phyloP scores from a whole-genome alignment of 2,113 vertebrate species.

The Pangasianodon hypophthalmus region DNA sequence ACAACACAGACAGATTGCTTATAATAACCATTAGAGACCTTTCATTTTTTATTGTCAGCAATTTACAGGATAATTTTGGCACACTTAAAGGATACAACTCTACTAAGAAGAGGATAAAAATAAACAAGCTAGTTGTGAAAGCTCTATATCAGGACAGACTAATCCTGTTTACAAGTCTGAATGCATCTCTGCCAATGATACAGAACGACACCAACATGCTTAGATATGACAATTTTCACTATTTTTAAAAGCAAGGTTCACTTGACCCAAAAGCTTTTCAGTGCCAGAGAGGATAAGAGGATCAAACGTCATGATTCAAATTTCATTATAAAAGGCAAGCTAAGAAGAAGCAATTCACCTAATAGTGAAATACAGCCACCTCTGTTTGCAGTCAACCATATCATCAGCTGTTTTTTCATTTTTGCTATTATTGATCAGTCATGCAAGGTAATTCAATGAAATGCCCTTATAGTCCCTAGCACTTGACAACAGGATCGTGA shows the following conservation, averaged over 20 bases:
- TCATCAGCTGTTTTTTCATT: constrained; percentile 58
- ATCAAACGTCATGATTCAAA: constrained; percentile 74
- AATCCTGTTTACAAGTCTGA: constrained; percentile 80
- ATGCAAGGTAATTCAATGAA: constrained; percentile 27
- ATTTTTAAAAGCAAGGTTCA: constrained; percentile 75
- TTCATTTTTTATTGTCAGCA: constrained; percentile 82
- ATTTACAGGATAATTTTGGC: constrained; percentile 80
- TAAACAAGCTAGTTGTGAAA: constrained; percentile 77
- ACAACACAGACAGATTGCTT: constrained; percentile 79
- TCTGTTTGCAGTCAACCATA: constrained; percentile 26
- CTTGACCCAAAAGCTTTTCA: constrained; percentile 69
- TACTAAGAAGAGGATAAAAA: constrained; percentile 81
- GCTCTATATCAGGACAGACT: constrained; percentile 78
- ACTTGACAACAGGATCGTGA: constrained; percentile 6
- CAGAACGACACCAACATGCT: constrained; percentile 66
- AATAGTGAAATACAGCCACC: constrained; percentile 57
- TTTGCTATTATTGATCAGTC: constrained; percentile 44
- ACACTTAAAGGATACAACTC: constrained; percentile 76
- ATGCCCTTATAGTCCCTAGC: neutral
- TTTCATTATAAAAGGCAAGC: constrained; percentile 71
- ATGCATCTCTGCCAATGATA: constrained; percentile 71
- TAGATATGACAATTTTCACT: constrained; percentile 74
- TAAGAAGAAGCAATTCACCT: constrained; percentile 67
- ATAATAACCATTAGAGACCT: constrained; percentile 80
- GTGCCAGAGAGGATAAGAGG: constrained; percentile 69